A percentile compares a stretch with the other conserved stretches of the same genome.
Conservation (phyloP, 2,797 vertebrate species). For the Numenius phaeopus region DNA sequence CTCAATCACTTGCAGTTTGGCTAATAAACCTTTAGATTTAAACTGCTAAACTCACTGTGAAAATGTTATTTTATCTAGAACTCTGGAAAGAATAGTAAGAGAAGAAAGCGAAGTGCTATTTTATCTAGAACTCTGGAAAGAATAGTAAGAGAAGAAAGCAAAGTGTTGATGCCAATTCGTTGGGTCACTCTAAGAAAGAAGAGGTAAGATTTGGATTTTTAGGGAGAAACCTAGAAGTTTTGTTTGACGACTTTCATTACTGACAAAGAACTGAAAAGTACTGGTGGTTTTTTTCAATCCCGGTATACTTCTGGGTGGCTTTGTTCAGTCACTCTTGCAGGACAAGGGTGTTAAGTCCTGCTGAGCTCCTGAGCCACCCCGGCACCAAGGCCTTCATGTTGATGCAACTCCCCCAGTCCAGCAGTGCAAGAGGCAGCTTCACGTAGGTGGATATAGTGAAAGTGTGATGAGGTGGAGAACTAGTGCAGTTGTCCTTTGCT, state of each 20-base stretch:
- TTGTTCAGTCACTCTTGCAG: not conserved
- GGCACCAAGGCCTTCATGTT: fast-evolving
- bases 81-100: not conserved
- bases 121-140: not conserved
- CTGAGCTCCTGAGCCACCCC: not conserved
- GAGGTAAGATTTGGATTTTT: not conserved
- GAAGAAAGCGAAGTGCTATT: not conserved
- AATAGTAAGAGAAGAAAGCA: not conserved
- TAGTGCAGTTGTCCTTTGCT: not conserved
- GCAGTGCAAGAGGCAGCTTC: not conserved
- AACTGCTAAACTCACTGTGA: not conserved
- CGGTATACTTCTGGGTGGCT: not conserved
- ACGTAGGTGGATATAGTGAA: fast-evolving
- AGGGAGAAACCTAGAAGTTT: not conserved
- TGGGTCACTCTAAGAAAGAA: not conserved
- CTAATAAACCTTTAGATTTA: not conserved
- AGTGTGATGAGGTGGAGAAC: not conserved
- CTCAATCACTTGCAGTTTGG: not conserved
- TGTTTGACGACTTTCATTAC: not conserved
- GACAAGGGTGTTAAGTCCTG: not conserved
- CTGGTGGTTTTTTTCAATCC: not conserved
- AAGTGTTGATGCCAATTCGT: not conserved
- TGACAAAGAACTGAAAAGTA: not conserved
- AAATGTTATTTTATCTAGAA: not conserved
- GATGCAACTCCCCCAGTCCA: not conserved